phyloP scores from a whole-genome alignment of 2,113 vertebrate genomes.

The Noctilio leporinus region DNA sequence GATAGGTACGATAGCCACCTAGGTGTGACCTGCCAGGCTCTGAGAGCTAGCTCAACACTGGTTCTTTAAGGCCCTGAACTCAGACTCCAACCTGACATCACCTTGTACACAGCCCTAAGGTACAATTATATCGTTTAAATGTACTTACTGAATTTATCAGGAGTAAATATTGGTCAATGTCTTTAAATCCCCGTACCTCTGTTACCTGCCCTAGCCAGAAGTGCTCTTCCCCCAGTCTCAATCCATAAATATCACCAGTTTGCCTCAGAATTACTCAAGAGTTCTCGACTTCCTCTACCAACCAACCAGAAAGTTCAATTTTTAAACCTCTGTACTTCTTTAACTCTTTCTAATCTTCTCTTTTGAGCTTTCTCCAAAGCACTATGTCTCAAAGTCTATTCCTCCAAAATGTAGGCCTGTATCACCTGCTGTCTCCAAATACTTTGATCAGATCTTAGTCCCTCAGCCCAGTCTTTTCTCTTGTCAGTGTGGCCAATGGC shows the following conservation, averaged over 20 bases:
- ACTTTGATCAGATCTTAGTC: background rate
- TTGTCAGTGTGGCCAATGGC: background rate
- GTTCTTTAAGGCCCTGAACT: background rate
- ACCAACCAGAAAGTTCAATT: background rate
- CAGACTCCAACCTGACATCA: background rate
- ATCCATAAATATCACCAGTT: background rate
- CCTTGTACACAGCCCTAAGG: background rate
- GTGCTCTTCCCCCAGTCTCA: background rate
- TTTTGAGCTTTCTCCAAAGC: background rate
- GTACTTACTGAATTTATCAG: background rate
- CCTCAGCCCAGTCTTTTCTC: background rate
- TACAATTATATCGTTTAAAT: background rate
- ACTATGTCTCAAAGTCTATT: background rate
- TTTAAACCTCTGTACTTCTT: background rate
- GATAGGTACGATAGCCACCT: background rate
- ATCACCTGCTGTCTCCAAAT: background rate
- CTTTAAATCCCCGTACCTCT: background rate
- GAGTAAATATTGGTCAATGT: background rate
- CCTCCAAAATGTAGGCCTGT: background rate
- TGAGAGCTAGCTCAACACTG: background rate
- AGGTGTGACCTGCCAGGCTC: background rate
- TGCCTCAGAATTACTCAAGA: background rate
- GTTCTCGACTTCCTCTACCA: background rate
- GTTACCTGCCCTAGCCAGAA: background rate
- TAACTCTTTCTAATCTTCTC: background rate